Evolutionary conservation across 2,797 vertebrate genomes (phyloP), one percentile per base, ranked within the genome.

Genomic region (Antennarius maculatus): DNA sequence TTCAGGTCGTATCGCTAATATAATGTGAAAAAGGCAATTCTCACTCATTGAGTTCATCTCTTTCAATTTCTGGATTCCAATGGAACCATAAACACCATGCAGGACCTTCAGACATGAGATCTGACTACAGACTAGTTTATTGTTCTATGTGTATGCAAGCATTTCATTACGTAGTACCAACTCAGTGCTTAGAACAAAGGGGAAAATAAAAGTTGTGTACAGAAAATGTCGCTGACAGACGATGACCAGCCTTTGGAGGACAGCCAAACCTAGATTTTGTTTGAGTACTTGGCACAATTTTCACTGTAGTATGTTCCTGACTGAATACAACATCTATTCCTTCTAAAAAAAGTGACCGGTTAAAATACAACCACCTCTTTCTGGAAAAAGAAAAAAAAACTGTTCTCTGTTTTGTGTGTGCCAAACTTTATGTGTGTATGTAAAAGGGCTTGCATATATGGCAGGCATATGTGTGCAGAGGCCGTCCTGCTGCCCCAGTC

Each of bases 1-100:
- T 16, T 72, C 51, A 34, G 72, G 62, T 43, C 31, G 55, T 16
- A 63, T 56, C 59, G 56, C 13, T 13, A 66, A 67, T 53, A 23
- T 42, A 72, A 72, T 45, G 55, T 76, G 54, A 59, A 27, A 28
- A 54, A 28, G 63, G 70, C 2, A 16, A 46, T 57, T 70, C 28
- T 49, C 14, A 27, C 77, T 73, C 58, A 58, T 41, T 34, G 71
- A 77, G 55, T 60, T 74, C 16, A 66, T 63, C 67, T 80, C 45
- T 75, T 54, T 29, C 13, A 45, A 64, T 80, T 71, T 84, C 86
- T 87, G 84, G 80, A 83, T 67, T 80, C 61, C 83, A 84, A 89
- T 86, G 85, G 75, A 66, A 80, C 79, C 78, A 62, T 70, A 83
- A 83, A 86, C 77, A 80, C 3, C 41, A 53, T 57, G 58, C 50